These are phyloP conservation scores for Drosophila buzzatii DNA, from an alignment of 2,888 invertebrate species.

Conservation along the genomic window DNA sequence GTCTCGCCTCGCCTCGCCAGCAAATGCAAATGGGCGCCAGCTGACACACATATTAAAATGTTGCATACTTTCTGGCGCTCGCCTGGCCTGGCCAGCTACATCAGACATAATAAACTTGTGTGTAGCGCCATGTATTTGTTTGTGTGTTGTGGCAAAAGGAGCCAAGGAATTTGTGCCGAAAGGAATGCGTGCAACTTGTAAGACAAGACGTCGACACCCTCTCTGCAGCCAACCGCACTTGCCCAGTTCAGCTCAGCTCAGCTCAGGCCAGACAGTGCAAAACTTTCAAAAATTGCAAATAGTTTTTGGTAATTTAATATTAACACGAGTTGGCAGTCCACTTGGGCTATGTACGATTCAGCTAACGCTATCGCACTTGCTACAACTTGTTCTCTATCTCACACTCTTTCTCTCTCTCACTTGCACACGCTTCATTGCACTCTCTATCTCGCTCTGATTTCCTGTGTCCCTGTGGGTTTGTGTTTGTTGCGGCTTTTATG, in stretches of 20 bases:
- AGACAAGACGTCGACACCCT: slow-evolving; percentile 56
- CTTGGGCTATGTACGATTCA: slow-evolving; percentile 31
- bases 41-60: slow-evolving; percentile 80
- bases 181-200: slow-evolving; percentile 73
- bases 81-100: slow-evolving; percentile 36
- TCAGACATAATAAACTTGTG: slow-evolving; percentile 72
- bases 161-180: slow-evolving; percentile 58
- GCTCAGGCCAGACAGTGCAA: slow-evolving; percentile 46
- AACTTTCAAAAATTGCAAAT: slow-evolving; percentile 71
- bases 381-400: neutral
- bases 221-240: slow-evolving; percentile 8
- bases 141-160: slow-evolving; percentile 24
- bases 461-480: slow-evolving; percentile 12
- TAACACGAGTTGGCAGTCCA: slow-evolving; percentile 67
- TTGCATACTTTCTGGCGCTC: slow-evolving; percentile 67
- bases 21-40: slow-evolving; percentile 57
- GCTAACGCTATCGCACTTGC: slow-evolving; percentile 5
- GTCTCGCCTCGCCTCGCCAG: neutral
- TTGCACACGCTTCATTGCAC: neutral
- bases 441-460: neutral
- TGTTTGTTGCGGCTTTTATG: slow-evolving; percentile 37
- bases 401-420: no score
- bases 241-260: no score
- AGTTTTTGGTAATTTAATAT: slow-evolving; percentile 73
- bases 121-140: neutral